Evolutionary conservation across 2,113 vertebrate genomes (phyloP).

Genomic region (Romanogobio albipinnatus): DNA sequence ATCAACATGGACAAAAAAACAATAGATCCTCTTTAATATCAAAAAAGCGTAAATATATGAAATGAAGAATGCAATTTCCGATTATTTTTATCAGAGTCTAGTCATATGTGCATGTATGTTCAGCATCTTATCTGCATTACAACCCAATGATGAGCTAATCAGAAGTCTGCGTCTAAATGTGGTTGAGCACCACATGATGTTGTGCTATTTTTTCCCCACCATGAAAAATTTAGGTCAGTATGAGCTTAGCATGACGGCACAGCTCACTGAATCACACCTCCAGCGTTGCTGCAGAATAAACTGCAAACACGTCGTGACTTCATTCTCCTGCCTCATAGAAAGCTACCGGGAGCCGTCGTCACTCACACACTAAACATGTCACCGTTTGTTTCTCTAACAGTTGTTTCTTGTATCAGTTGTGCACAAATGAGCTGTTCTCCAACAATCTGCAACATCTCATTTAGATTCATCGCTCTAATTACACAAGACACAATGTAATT

Average conservation of each 20-base stretch:
- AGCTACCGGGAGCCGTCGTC: no score
- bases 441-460: background rate
- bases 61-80: no score
- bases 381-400: background rate
- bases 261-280: slow-evolving; percentile 7
- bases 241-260: slow-evolving; percentile 47
- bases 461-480: background rate
- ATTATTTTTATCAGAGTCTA: no score
- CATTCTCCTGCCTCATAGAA: background rate
- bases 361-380: background rate
- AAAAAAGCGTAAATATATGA: background rate
- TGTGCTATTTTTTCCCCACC: slow-evolving; percentile 34
- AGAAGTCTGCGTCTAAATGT: background rate
- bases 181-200: background rate
- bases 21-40: no score
- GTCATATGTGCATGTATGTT: background rate
- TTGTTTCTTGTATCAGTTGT: background rate
- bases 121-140: background rate
- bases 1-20: no score
- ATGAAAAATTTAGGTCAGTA: slow-evolving; percentile 53
- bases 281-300: background rate
- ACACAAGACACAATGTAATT: slow-evolving; percentile 7
- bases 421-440: background rate
- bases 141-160: background rate
- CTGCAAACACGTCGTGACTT: slow-evolving; percentile 6